Evolutionary conservation across 2,797 vertebrate genomes (phyloP).

Genomic region (Calcarius lapponicus): DNA sequence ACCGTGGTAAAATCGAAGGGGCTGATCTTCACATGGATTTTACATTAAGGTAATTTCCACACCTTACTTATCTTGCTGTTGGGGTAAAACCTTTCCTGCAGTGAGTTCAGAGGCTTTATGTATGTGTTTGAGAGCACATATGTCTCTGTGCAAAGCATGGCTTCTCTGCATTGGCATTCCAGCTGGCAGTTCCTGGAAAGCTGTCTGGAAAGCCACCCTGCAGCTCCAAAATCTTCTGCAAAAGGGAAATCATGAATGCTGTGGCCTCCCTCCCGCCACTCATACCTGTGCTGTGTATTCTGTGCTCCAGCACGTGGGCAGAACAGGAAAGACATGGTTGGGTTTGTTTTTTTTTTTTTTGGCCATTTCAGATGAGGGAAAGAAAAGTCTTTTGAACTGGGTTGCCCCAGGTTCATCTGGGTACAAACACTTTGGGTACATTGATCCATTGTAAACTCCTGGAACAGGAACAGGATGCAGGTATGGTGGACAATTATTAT

Average conservation of each 20-base stretch:
- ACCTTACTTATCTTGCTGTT: background rate
- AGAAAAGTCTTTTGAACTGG: background rate
- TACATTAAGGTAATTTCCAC: background rate
- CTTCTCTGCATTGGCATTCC: constrained; percentile 12
- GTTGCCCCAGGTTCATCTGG: background rate
- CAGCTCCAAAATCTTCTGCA: background rate
- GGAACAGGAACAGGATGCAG: constrained; percentile 69
- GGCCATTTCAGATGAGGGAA: background rate
- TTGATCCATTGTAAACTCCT: constrained; percentile 56
- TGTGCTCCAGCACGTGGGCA: background rate
- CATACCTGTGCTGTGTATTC: background rate
- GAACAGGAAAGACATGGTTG: background rate
- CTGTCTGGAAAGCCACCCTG: background rate
- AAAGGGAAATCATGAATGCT: background rate
- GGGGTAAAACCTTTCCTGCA: background rate
- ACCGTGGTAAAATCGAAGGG: rapidly evolving
- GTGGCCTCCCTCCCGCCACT: background rate
- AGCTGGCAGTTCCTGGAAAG: constrained; percentile 57
- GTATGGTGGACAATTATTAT: constrained; percentile 44
- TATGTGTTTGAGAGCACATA: background rate
- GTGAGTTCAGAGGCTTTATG: background rate
- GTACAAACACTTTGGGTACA: constrained; percentile 22
- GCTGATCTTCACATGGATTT: background rate
- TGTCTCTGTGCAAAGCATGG: background rate
- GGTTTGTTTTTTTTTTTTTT: background rate